Conservation (phyloP, 2,113 vertebrate species). For the Ahaetulla prasina region DNA sequence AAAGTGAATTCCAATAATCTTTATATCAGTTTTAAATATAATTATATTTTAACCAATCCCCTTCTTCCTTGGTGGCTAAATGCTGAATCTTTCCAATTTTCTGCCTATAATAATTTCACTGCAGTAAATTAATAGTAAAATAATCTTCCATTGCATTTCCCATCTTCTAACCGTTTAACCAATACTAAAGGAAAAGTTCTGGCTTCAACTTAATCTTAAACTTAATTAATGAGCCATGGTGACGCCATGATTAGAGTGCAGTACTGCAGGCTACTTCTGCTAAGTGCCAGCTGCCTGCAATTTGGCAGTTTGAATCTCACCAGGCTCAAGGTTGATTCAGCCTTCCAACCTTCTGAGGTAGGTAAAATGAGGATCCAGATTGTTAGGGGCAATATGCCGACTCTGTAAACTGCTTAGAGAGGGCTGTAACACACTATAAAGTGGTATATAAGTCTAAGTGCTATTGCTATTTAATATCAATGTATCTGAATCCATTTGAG, state of each 20-base stretch:
- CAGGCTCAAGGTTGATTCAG: too few species aligned
- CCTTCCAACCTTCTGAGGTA: too few species aligned
- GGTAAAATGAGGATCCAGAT: too few species aligned
- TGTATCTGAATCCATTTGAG: background rate
- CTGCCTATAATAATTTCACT: background rate
- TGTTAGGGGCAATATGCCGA: too few species aligned
- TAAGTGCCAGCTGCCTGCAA: too few species aligned
- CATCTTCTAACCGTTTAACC: background rate
- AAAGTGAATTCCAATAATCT: background rate
- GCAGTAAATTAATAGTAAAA: background rate
- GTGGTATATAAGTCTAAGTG: too few species aligned
- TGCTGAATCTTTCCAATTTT: background rate
- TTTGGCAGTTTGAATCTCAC: too few species aligned
- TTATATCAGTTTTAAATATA: background rate
- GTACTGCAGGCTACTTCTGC: too few species aligned
- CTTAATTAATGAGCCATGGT: background rate
- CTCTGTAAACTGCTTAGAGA: too few species aligned
- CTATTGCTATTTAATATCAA: background rate
- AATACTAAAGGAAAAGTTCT: background rate
- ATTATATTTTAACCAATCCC: background rate
- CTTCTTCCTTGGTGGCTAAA: background rate
- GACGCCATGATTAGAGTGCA: too few species aligned
- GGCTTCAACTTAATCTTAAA: background rate
- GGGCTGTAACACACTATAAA: too few species aligned
- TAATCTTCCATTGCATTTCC: background rate